phyloP scores from a whole-genome alignment of 1,140 invertebrate species.

The Procambarus clarkii region DNA sequence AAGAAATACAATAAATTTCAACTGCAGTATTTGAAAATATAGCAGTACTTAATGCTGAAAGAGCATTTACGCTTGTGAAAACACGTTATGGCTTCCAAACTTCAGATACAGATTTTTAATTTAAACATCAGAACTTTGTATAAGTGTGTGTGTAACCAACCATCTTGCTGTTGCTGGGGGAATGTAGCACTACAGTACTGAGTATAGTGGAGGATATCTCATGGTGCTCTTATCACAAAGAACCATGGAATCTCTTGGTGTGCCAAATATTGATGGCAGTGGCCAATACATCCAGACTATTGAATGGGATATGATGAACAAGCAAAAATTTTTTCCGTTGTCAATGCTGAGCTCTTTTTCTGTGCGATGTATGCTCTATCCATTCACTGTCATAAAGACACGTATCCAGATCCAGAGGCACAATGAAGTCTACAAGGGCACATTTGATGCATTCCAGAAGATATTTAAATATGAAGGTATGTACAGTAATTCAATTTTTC shows the following conservation, averaged over 20 bases:
- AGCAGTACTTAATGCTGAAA: too few species aligned
- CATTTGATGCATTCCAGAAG: conserved; percentile 93
- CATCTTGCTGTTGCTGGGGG: background rate
- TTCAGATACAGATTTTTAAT: background rate
- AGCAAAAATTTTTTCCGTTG: conserved; percentile 92
- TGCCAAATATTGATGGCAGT: conserved; percentile 33
- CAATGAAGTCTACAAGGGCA: conserved; percentile 88
- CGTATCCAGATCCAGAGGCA: conserved; percentile 88
- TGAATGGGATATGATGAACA: conserved; percentile 99
- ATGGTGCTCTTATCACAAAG: background rate
- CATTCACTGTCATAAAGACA: conserved; percentile 97
- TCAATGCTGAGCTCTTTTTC: conserved; percentile 91
- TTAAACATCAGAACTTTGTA: background rate
- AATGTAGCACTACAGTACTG: background rate
- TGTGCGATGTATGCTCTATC: conserved; percentile 93
- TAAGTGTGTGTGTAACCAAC: background rate
- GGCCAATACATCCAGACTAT: conserved; percentile 85
- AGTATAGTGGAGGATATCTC: background rate
- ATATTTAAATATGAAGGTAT: conserved; percentile 93
- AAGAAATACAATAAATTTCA: too few species aligned
- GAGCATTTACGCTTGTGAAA: background rate
- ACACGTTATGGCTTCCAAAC: background rate
- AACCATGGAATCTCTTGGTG: conserved; percentile 43
- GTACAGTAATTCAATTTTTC: background rate
- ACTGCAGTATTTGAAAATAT: too few species aligned